Conservation (phyloP, 1,140 invertebrate genomes). For the Capitella teleta region DNA sequence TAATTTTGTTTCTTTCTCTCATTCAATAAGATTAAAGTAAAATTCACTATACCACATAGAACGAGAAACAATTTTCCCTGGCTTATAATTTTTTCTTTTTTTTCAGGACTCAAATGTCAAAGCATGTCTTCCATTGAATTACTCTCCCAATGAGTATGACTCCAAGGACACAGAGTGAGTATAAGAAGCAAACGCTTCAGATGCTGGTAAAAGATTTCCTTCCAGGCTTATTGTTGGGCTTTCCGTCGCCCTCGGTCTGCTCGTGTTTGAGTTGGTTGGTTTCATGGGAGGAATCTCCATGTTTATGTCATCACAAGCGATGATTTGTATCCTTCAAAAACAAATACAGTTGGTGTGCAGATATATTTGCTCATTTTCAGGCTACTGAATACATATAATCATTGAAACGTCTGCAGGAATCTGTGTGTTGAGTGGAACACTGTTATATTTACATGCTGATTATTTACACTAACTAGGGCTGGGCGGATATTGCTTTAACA, state of each 20-base stretch:
- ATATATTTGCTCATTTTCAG: no score
- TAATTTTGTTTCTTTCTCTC: constrained; percentile 15
- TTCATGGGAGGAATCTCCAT: constrained; percentile 56
- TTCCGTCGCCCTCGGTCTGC: constrained; percentile 44
- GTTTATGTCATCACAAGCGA: constrained; percentile 50
- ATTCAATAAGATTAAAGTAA: neutral
- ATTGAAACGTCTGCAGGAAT: no score
- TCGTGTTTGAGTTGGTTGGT: constrained; percentile 49
- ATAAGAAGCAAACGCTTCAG: neutral
- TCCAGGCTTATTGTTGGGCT: constrained; percentile 30
- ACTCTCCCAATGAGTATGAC: constrained; percentile 21
- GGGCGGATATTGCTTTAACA: no score
- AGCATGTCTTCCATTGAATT: constrained; percentile 18
- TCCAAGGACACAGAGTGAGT: constrained; percentile 17
- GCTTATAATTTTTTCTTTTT: no score
- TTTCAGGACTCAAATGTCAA: no score
- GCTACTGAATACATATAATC: no score
- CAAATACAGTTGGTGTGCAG: no score
- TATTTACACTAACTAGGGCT: no score
- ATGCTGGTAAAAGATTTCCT: constrained; percentile 6
- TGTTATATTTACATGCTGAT: neutral
- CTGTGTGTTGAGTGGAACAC: neutral
- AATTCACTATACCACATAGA: neutral
- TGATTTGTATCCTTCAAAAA: constrained; percentile 63
- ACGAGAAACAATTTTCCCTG: no score